These are phyloP conservation scores for Caenorhabditis imperialis DNA, from an alignment of 2,888 invertebrate genomes.

Conservation along the genomic window DNA sequence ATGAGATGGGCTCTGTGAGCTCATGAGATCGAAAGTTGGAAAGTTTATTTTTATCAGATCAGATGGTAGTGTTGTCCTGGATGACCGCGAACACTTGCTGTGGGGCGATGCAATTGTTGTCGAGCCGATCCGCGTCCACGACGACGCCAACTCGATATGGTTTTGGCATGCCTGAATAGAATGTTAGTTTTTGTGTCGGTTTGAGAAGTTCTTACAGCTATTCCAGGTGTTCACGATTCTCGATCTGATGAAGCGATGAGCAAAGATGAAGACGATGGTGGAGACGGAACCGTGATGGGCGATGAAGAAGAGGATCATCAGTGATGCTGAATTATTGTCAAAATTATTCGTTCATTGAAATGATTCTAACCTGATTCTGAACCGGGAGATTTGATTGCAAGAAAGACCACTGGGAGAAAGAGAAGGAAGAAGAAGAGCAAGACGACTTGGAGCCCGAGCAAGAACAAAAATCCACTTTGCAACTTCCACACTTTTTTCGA, in stretches of 20 bases:
- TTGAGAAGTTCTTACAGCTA: conserved; percentile 8
- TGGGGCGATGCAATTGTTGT: conserved; percentile 9
- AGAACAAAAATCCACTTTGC: conserved; percentile 16
- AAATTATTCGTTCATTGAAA: too few relatives aligned
- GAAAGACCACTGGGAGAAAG: conserved; percentile 12
- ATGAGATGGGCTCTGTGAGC: too few relatives aligned
- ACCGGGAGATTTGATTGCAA: conserved; percentile 25
- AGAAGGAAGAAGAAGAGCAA: conserved; percentile 29
- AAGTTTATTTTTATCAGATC: too few relatives aligned
- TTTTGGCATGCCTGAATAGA: conserved; percentile 19
- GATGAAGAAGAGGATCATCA: conserved; percentile 23
- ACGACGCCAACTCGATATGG: conserved; percentile 19
- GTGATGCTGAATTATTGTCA: conserved; percentile 6
- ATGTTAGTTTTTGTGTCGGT: not conserved
- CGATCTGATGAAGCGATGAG: conserved; percentile 36
- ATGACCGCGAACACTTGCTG: conserved; percentile 30
- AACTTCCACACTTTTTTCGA: conserved; percentile 38
- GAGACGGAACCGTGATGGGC: conserved; percentile 37
- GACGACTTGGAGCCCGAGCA: conserved; percentile 21
- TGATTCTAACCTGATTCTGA: conserved; percentile 16
- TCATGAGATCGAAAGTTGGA: too few relatives aligned
- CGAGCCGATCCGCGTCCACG: conserved; percentile 22
- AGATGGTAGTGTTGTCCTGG: not conserved
- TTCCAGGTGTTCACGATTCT: conserved; percentile 13
- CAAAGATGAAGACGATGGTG: conserved; percentile 31